Evolutionary conservation across 2,888 invertebrate species (phyloP), one percentile per base, ranked within the genome.

Genomic region (Malacosoma neustria): DNA sequence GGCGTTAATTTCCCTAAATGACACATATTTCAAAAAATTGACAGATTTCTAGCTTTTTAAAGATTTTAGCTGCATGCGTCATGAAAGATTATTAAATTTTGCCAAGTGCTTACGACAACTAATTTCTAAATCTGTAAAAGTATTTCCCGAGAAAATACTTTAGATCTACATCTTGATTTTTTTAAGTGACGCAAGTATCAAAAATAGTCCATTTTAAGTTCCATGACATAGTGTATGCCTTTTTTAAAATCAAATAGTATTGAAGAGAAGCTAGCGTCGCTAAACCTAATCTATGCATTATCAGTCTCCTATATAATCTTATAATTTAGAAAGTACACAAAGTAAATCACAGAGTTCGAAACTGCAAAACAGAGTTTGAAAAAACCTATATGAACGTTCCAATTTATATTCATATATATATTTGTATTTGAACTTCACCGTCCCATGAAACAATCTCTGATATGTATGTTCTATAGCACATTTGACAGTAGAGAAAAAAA

Each of bases 291-390:
- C 82, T 85, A 85, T 72, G 82, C 81, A 75, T 72, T 82, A 82
- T 85, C 85, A 85, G 85, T 85, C 85, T 85, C 85, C 82, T 80
- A 79, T 84, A 84, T 75, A 80, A 79, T 66, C 85, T 84, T 85
- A 85, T 61, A 82, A 81, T 85, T 82, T 84, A 84, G 81, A 82
- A 73, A 77, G 79, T 79, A 72, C 79, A 72, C 81, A 84, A 84
- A 77, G 72, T 79, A 81, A 85, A 84, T 85, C 84, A 84, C 85
- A 85, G 84, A 80, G 75, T 76, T 72, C 69, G 72, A 76, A 84
- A 75, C 62, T 75, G 85, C 85, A 80, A 84, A 81, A 73, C 61
- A 79, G 66, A 74, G 69, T 55, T 74, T 70, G 64, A 67, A 72
- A 57, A 67, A 68, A 72, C 70, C 66, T 53, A 59, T 65, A 67